Percentiles rank a stretch among this genome's conserved stretches.
phyloP scores from a whole-genome alignment of 35 echinoderm and acorn worm genomes.

The Chiridota heheva region DNA sequence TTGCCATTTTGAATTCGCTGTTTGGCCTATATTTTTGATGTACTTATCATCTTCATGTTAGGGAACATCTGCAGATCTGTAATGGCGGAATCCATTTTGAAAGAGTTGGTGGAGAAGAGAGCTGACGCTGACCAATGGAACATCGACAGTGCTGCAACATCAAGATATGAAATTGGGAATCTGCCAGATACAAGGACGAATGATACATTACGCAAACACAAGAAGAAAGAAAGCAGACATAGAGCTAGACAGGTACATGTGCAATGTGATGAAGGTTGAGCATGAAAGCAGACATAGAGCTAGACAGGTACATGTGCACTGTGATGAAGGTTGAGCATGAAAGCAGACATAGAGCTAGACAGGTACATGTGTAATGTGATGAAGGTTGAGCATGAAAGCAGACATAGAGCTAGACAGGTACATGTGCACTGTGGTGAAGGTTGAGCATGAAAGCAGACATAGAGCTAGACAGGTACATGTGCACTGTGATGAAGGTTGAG shows the following conservation, averaged over 20 bases:
- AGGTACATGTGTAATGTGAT: too few relatives aligned
- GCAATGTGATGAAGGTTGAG: constrained; percentile 5
- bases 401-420: too few relatives aligned
- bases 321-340: too few relatives aligned
- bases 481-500: too few relatives aligned
- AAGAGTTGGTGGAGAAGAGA: constrained; percentile 55
- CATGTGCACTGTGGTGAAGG: too few relatives aligned
- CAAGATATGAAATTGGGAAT: constrained; percentile 76
- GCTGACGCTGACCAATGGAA: constrained; percentile 36
- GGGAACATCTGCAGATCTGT: constrained; percentile 80
- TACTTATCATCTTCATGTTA: constrained; percentile 27
- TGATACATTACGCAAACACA: constrained; percentile 34
- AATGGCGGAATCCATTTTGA: constrained; percentile 74
- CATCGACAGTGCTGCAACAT: constrained; percentile 84
- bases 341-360: too few relatives aligned
- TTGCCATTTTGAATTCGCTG: too few relatives aligned
- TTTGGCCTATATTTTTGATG: not conserved
- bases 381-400: too few relatives aligned
- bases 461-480: too few relatives aligned
- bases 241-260: constrained; percentile 52
- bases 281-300: constrained; percentile 42
- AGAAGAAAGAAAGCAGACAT: constrained; percentile 26
- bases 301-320: too few relatives aligned
- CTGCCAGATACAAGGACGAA: constrained; percentile 67
- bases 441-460: too few relatives aligned